Base-by-base conservation (phyloP, 2,888 invertebrate species). In the Acanthosepion lycidas region DNA sequence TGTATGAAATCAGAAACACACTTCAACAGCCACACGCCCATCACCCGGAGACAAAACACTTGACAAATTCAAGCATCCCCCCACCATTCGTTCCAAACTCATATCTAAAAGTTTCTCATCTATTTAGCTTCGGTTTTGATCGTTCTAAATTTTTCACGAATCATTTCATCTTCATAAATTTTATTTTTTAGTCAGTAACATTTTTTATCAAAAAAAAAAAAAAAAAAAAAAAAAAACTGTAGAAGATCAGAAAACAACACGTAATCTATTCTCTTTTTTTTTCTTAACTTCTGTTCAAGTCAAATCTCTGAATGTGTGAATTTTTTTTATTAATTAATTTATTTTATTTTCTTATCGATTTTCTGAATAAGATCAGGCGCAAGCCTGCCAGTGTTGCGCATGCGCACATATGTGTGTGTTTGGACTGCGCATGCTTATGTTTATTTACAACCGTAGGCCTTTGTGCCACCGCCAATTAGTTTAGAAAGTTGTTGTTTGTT, bases 151-250 rank as follows among this genome's bases (percentile, higher is more conserved):
- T 78, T 78, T 78, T 78, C 78, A 78, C 78, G 78, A 78, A 78
- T 78, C 78, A 78, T 78, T 78, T 78, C 78, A 78, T 78, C 78
- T 78, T 78, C 78, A 33, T n/a, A 78, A 78, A 78, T 78, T 78
- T 78, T 78, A 78, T 78, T 78, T 78, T 42, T 78, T 78, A 78
- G 78, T 78, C 78, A 78, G n/a, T n/a, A 78, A n/a, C 78, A 15
- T 78, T n/a, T 23, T 59, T 23, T 20, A 59, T 20, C 0, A 55
- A 15, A 55, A 55, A 55, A 55, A 55, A 59, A 59, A 28, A 64
- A 55, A 15, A 55, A 55, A 55, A 55, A 55, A 59, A 59, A 28
- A 64, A 26, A 64, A 64, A 64, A 26, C 28, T 2, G 4, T 33
- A 64, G 20, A 6, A 23, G 26, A 64, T 18, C 28, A 78, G 9